Conservation (phyloP, 2,113 vertebrate genomes). For the Tragelaphus imberbis region DNA sequence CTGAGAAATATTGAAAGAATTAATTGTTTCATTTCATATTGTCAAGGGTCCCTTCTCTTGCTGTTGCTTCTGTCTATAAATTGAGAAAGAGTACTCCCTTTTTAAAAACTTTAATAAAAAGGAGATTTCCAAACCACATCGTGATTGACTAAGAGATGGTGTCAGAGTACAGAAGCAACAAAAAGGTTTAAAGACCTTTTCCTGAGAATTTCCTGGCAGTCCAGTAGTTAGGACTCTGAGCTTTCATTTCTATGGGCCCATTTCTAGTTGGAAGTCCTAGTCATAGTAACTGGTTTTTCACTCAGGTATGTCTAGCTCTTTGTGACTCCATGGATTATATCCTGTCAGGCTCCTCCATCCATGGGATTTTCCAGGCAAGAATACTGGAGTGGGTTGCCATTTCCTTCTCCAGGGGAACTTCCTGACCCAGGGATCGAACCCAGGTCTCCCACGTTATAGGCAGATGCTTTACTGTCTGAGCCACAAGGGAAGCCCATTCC, state of each 20-base stretch:
- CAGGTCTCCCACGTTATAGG: fast-evolving
- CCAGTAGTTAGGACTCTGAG: not conserved
- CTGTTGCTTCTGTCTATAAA: not conserved
- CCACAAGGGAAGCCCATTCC: not conserved
- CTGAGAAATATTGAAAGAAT: not conserved
- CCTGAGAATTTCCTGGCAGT: not conserved
- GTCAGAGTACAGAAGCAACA: not conserved
- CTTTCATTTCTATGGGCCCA: not conserved
- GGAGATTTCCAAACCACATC: not conserved
- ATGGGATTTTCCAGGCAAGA: too few species aligned
- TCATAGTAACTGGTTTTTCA: too few species aligned
- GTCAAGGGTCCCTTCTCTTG: not conserved
- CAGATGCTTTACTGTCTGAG: too few species aligned
- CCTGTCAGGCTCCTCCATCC: too few species aligned
- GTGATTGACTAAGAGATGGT: not conserved
- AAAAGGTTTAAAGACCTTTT: not conserved
- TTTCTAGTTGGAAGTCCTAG: too few species aligned
- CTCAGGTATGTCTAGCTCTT: too few species aligned
- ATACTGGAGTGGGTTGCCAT: too few species aligned
- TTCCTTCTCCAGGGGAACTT: too few species aligned
- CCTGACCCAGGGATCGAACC: too few species aligned
- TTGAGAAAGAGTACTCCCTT: not conserved
- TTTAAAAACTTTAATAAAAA: not conserved
- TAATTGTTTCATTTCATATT: not conserved
- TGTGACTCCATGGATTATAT: too few species aligned